Evolutionary conservation across 2,797 vertebrate species (phyloP), one percentile per base, ranked within the genome.

Genomic region (Alosa sapidissima): DNA sequence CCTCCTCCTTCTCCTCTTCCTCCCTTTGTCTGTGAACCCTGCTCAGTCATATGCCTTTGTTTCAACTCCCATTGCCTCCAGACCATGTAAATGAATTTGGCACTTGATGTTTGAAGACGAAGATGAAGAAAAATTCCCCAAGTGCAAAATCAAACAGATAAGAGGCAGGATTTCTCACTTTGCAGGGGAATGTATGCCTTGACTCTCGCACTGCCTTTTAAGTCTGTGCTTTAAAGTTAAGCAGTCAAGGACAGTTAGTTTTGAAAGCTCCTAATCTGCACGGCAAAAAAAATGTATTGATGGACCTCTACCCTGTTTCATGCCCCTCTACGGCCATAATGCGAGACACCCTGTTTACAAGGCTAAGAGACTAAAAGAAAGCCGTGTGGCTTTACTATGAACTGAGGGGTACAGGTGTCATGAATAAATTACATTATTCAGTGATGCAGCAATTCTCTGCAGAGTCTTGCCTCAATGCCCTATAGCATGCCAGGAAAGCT

Each of bases 71-170:
- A 81, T 92, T 92, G 96, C 94, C 94, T 92, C 89, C 45, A 95
- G 94, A 93, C 92, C 93, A 93, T 95, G 94, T 94, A 97, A 97
- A 97, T 97, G 92, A 96, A 95, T 96, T 94, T 93, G 90, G 90
- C 93, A 92, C 91, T 93, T 94, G 92, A 94, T 95, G 93, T 97
- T 96, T 96, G 95, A 97, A 96, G 92, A 92, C 89, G 92, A 91
- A 95, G 93, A 96, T 95, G 93, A 96, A 96, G 92, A 95, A 94
- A 95, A 96, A 96, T 92, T 93, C 93, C 94, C 94, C 92, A 94
- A 96, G 94, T 95, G 90, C 91, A 93, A 96, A 96, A 96, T 96
- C 95, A 96, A 96, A 96, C 91, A 95, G 92, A 95, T 95, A 95
- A 95, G 89, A 95, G 87, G 89, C 93, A 94, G 89, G 87, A 91